A percentile compares a stretch with the other conserved stretches of the same genome.
Evolutionary conservation across 2,888 invertebrate species (phyloP).

Genomic region (Lypha dubia): DNA sequence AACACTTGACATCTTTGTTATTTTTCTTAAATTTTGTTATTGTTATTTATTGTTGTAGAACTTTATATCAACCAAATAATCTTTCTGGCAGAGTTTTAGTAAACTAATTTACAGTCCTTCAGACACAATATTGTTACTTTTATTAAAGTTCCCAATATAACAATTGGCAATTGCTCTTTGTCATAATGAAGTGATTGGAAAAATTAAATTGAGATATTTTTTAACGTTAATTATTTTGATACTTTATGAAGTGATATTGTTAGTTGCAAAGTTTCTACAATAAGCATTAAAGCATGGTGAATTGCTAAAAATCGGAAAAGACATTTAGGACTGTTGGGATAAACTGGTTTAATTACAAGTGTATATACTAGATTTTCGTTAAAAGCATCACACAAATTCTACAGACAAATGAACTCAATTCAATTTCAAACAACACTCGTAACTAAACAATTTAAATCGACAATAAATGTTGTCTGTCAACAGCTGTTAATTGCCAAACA

Average conservation of each 20-base stretch:
- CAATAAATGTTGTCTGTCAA: background rate
- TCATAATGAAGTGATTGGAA: conserved; percentile 16
- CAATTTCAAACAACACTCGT: too few species aligned
- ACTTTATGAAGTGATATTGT: background rate
- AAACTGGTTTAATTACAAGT: too few species aligned
- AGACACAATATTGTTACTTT: background rate
- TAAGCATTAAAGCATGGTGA: background rate
- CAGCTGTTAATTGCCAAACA: background rate
- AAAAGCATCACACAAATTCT: too few species aligned
- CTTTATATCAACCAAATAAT: background rate
- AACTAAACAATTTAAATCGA: background rate
- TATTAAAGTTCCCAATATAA: background rate
- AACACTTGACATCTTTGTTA: conserved; percentile 35
- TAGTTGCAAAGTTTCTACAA: background rate
- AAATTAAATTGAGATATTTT: conserved; percentile 20
- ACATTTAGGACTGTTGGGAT: too few species aligned
- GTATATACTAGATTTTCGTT: too few species aligned
- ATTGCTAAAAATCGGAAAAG: too few species aligned
- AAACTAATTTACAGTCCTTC: conserved; percentile 13
- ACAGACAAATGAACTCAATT: too few species aligned
- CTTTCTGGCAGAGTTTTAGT: conserved; percentile 21
- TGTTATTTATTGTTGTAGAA: background rate
- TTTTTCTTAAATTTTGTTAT: conserved; percentile 10
- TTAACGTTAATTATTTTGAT: background rate
- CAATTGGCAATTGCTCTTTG: background rate